Percentiles rank a stretch among this genome's conserved stretches.
These are phyloP conservation scores for Hemithea aestivaria DNA, from an alignment of 2,888 invertebrate species.

Conservation along the genomic window DNA sequence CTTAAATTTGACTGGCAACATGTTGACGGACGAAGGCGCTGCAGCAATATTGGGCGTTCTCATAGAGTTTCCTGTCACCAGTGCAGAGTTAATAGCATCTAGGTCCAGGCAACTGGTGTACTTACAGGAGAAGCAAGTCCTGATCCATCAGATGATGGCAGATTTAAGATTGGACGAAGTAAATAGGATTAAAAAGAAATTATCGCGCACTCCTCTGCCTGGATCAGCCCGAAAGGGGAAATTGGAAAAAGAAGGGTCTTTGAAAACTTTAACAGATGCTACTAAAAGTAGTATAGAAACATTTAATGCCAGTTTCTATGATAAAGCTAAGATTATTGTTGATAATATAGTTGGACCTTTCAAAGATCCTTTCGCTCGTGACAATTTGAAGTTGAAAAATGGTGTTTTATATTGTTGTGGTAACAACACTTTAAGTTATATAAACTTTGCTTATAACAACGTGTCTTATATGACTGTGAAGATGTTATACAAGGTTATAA, in stretches of 20 bases:
- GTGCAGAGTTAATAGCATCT: conserved; percentile 36
- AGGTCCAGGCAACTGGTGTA: conserved; percentile 33
- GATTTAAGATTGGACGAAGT: conserved; percentile 31
- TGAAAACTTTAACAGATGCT: conserved; percentile 14
- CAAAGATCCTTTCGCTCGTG: conserved; percentile 37
- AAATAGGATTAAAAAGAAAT: conserved; percentile 34
- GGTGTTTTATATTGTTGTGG: conserved; percentile 38
- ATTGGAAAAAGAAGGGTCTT: conserved; percentile 9
- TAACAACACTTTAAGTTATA: conserved; percentile 45
- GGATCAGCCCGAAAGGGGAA: conserved; percentile 20
- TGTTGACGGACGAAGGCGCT: conserved; percentile 46
- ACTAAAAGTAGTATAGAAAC: conserved; percentile 28
- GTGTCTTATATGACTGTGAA: conserved; percentile 39
- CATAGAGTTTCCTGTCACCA: conserved; percentile 39
- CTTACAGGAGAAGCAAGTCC: conserved; percentile 34
- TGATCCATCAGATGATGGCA: conserved; percentile 27
- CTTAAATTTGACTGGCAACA: conserved; percentile 51
- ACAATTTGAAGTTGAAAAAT: conserved; percentile 30
- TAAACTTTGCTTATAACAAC: conserved; percentile 54
- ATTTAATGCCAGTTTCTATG: conserved; percentile 28
- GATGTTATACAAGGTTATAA: conserved; percentile 39
- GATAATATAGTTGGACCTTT: conserved; percentile 34
- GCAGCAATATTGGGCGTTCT: conserved; percentile 34
- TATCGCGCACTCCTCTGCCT: conserved; percentile 1
- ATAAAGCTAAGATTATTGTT: conserved; percentile 37